These are phyloP conservation scores for Notoglanidium macrostoma DNA, from an alignment of 2,797 vertebrate species.

Conservation along the genomic window DNA sequence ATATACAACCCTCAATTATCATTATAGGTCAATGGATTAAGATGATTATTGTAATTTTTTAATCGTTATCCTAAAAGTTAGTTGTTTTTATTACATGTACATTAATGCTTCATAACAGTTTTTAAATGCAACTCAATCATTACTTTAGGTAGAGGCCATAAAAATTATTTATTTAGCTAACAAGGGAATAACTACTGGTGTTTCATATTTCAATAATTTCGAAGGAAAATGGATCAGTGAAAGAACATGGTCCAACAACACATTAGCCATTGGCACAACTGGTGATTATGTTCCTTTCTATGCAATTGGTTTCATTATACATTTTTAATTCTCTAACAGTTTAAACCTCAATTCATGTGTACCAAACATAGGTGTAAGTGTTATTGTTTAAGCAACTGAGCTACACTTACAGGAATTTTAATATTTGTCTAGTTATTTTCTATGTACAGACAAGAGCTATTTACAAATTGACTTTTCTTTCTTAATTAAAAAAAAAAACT, in stretches of 20 bases:
- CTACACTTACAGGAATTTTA: not conserved
- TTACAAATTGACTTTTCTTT: not conserved
- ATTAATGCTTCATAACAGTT: too few species aligned
- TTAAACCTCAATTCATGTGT: not conserved
- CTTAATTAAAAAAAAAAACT: not conserved
- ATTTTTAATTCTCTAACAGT: not conserved
- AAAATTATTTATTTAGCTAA: not conserved
- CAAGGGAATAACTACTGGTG: not conserved
- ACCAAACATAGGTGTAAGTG: not conserved
- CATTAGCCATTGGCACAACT: not conserved
- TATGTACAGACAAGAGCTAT: not conserved
- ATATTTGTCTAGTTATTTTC: not conserved
- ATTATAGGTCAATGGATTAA: too few species aligned
- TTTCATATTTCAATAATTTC: not conserved
- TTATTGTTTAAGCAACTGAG: too few species aligned
- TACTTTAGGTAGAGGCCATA: not conserved
- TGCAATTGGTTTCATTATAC: not conserved
- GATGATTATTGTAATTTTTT: not conserved
- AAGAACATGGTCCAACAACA: not conserved
- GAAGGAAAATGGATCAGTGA: not conserved
- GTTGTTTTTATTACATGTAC: too few species aligned
- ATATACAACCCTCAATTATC: too few species aligned
- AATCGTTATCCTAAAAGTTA: not conserved
- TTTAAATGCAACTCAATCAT: not conserved
- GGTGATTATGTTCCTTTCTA: not conserved